These are phyloP conservation scores for Erebia aethiops DNA, from an alignment of 2,888 invertebrate species.

Conservation along the genomic window DNA sequence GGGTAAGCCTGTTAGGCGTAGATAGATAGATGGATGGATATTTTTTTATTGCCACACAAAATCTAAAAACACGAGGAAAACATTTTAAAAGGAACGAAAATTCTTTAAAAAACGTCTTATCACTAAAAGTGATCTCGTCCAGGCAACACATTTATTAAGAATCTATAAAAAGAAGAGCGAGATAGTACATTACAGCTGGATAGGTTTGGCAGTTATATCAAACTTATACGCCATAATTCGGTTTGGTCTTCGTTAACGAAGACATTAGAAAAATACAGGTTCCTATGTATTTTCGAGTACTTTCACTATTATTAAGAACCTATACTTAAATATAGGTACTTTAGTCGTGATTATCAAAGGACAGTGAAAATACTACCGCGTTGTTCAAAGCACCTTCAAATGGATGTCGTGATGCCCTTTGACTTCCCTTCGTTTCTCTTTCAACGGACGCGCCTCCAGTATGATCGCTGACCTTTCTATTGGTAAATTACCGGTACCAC, in stretches of 20 bases:
- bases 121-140: no score
- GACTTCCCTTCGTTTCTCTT: constrained; percentile 42
- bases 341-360: constrained; percentile 57
- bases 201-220: no score
- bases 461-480: constrained; percentile 20
- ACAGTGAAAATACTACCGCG: constrained; percentile 56
- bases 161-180: no score
- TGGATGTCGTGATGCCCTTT: constrained; percentile 59
- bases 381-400: constrained; percentile 32
- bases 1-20: no score
- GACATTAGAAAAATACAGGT: not conserved
- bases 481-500: constrained; percentile 9
- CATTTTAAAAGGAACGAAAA: no score
- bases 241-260: not conserved
- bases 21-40: no score
- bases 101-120: no score
- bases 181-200: no score
- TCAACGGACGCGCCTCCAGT: constrained; percentile 22
- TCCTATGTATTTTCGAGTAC: not conserved
- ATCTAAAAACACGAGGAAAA: no score
- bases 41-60: no score
- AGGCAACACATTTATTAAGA: no score
- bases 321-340: not conserved
- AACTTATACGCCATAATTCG: no score
- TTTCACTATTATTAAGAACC: constrained; percentile 24